These are phyloP conservation scores for Uropetala carovei DNA, from an alignment of 2,888 invertebrate genomes.

Conservation along the genomic window DNA sequence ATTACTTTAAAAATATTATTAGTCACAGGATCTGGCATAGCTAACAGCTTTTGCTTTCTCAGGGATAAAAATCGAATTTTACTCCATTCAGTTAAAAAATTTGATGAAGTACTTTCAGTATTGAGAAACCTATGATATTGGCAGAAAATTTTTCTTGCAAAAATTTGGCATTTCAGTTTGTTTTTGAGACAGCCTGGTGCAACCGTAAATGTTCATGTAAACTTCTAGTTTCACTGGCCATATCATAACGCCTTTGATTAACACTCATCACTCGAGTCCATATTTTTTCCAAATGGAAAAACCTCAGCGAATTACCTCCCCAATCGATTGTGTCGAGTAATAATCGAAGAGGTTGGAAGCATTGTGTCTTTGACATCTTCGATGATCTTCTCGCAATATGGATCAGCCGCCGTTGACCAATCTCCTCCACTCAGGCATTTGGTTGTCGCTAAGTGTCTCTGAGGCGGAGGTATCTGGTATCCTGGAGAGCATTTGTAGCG, in stretches of 20 bases:
- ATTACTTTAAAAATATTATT: too few relatives aligned
- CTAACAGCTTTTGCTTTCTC: neutral
- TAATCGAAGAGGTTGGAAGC: constrained; percentile 39
- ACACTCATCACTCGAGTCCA: constrained; percentile 31
- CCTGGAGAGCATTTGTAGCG: constrained; percentile 45
- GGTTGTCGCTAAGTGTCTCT: constrained; percentile 46
- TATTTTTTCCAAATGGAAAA: neutral
- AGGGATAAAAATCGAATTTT: neutral
- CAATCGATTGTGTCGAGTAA: neutral
- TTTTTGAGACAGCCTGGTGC: neutral
- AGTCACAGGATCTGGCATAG: neutral
- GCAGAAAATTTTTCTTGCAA: neutral
- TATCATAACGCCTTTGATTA: neutral
- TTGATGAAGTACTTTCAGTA: neutral
- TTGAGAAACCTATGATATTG: neutral
- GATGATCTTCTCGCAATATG: constrained; percentile 46
- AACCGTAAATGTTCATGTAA: neutral
- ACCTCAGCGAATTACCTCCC: neutral
- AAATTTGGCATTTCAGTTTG: neutral
- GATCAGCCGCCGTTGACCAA: constrained; percentile 51
- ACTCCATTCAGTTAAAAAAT: neutral
- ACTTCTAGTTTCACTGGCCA: neutral
- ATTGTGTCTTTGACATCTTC: constrained; percentile 53
- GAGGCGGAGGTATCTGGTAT: constrained; percentile 48
- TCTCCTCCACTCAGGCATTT: constrained; percentile 52